phyloP scores from a whole-genome alignment of 2,888 invertebrate genomes.

The Lycocerus yunnanus region DNA sequence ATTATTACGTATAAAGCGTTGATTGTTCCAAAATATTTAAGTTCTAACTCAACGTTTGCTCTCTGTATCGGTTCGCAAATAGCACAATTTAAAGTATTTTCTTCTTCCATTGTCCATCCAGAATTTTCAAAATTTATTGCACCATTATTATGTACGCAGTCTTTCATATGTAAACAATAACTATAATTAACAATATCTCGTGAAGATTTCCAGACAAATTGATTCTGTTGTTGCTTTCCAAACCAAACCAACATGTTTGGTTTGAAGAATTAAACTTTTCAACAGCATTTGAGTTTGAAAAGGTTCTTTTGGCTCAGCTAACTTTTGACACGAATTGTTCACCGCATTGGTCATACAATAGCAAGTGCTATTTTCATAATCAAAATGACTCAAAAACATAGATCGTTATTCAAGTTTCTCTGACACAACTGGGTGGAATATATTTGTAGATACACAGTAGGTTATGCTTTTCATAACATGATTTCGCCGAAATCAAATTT shows the following conservation, averaged over 20 bases:
- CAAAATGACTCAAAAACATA: neutral
- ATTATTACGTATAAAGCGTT: neutral
- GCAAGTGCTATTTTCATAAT: neutral
- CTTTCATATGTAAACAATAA: neutral
- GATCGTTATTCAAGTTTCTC: neutral
- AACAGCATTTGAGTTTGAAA: constrained; percentile 10
- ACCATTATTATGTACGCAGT: neutral
- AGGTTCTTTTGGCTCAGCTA: constrained; percentile 9
- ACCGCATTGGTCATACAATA: constrained; percentile 8
- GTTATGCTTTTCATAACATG: neutral
- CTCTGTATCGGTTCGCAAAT: constrained; percentile 4
- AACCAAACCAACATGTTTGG: constrained; percentile 18
- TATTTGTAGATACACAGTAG: constrained; percentile 5
- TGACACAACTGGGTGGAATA: neutral
- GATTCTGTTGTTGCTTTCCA: neutral
- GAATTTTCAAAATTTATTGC: neutral
- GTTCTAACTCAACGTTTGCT: neutral
- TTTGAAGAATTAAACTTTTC: too few relatives aligned
- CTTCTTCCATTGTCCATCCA: constrained; percentile 9
- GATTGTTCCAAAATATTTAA: neutral
- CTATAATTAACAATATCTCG: neutral
- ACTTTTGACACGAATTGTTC: neutral
- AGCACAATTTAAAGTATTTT: neutral
- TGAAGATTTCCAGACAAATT: neutral
- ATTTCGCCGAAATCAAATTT: too few relatives aligned